Percentiles rank a stretch among this genome's conserved stretches.
Evolutionary conservation across 2,888 invertebrate species (phyloP).

Genomic region (Andrena bicolor): DNA sequence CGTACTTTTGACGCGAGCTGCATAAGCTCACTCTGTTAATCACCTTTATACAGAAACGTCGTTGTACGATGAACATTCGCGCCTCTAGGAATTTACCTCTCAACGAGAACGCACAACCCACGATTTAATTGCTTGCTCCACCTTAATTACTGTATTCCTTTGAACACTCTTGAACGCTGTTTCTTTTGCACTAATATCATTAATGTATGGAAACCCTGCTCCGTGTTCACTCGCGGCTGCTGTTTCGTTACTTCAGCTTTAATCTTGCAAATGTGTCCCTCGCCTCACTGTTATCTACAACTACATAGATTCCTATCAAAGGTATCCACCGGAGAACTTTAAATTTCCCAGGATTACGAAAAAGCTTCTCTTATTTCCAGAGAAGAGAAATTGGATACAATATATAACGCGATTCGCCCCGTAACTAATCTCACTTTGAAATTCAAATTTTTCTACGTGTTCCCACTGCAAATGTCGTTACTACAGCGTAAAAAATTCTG

Average conservation of each 20-base stretch:
- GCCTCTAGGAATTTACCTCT: neutral
- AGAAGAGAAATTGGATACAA: slow-evolving; percentile 9
- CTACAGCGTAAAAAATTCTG: slow-evolving; percentile 12
- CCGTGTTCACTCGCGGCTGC: neutral
- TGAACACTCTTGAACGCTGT: slow-evolving; percentile 6
- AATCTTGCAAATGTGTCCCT: no score
- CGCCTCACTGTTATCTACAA: no score
- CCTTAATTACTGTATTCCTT: slow-evolving; percentile 22
- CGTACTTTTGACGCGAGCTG: neutral
- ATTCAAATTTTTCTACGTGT: slow-evolving; percentile 44
- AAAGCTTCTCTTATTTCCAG: no score
- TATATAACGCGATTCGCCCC: neutral
- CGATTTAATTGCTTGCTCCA: slow-evolving; percentile 21
- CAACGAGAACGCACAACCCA: slow-evolving; percentile 1
- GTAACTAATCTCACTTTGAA: slow-evolving; percentile 37
- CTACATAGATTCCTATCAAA: no score
- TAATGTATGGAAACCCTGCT: neutral
- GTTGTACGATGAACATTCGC: neutral
- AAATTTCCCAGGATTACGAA: no score
- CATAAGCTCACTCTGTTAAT: slow-evolving; percentile 5
- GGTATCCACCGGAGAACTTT: no score
- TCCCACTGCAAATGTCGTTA: slow-evolving; percentile 23
- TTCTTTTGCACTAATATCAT: neutral
- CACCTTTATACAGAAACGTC: neutral
- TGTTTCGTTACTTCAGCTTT: neutral